A percentile compares a stretch with the other conserved stretches of the same genome.
phyloP scores from a whole-genome alignment of 1,140 invertebrate species.

The Heliothis virescens region DNA sequence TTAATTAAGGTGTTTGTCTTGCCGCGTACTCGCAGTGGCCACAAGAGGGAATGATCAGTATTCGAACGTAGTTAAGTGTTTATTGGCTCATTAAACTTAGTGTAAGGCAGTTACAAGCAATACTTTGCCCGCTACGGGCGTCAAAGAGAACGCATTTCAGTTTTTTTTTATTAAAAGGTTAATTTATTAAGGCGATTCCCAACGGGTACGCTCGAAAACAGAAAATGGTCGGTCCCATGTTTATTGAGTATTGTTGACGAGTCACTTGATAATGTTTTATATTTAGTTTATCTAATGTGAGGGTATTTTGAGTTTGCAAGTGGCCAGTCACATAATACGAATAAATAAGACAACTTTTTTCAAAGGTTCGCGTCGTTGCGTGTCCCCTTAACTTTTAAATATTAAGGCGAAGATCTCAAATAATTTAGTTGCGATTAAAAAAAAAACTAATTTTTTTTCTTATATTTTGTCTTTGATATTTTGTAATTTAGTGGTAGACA shows the following conservation, averaged over 20 bases:
- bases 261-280: constrained; percentile 1
- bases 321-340: constrained; percentile 9
- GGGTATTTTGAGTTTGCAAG: constrained; percentile 21
- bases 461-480: constrained; percentile 68
- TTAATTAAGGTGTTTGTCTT: constrained; percentile 61
- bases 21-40: constrained; percentile 58
- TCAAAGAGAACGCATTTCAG: constrained; percentile 69
- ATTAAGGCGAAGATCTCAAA: constrained; percentile 83
- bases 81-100: constrained; percentile 65
- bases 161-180: constrained; percentile 54
- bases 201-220: constrained; percentile 31
- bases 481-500: constrained; percentile 66
- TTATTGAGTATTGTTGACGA: constrained; percentile 16
- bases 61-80: constrained; percentile 60
- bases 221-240: constrained; percentile 16
- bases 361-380: constrained; percentile 37
- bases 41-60: constrained; percentile 62
- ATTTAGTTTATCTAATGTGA: constrained; percentile 2
- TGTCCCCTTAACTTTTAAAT: constrained; percentile 43
- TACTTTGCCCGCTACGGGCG: constrained; percentile 64
- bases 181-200: constrained; percentile 51
- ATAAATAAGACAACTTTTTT: constrained; percentile 20
- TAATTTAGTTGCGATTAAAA: constrained; percentile 78
- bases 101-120: constrained; percentile 67
- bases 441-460: constrained; percentile 63